Percentiles rank a stretch among this genome's conserved stretches.
Evolutionary conservation across 2,113 vertebrate species (phyloP).

Genomic region (Tetrax tetrax): DNA sequence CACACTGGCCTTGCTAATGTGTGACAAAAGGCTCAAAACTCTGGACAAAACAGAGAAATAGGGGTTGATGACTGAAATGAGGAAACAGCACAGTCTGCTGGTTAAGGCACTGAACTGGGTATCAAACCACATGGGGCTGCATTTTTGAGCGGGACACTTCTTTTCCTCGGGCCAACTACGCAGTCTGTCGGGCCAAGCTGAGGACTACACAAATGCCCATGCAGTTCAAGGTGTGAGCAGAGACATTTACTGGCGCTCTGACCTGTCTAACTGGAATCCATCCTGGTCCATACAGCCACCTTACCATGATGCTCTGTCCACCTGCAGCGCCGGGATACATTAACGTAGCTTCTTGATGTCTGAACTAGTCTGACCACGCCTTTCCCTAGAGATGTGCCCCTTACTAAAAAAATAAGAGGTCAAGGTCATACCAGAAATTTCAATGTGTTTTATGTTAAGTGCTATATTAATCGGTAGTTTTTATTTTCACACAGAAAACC

Average conservation of each 20-base stretch:
- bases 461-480: neutral
- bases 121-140: neutral
- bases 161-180: neutral
- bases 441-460: neutral
- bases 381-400: neutral
- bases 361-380: neutral
- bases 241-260: neutral
- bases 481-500: neutral
- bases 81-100: constrained; percentile 45
- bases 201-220: neutral
- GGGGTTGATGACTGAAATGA: neutral
- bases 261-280: neutral
- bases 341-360: neutral
- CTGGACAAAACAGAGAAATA: neutral
- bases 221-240: neutral
- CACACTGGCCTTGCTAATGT: neutral
- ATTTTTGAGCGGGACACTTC: neutral
- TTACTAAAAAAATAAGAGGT: neutral
- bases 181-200: neutral
- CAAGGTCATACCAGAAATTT: neutral
- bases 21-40: neutral
- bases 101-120: neutral
- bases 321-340: neutral
- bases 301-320: neutral
- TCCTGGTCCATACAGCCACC: neutral